A percentile compares a stretch with the other conserved stretches of the same genome.
Evolutionary conservation across 2,797 vertebrate species (phyloP).

Genomic region (Brachyalestes nurse): DNA sequence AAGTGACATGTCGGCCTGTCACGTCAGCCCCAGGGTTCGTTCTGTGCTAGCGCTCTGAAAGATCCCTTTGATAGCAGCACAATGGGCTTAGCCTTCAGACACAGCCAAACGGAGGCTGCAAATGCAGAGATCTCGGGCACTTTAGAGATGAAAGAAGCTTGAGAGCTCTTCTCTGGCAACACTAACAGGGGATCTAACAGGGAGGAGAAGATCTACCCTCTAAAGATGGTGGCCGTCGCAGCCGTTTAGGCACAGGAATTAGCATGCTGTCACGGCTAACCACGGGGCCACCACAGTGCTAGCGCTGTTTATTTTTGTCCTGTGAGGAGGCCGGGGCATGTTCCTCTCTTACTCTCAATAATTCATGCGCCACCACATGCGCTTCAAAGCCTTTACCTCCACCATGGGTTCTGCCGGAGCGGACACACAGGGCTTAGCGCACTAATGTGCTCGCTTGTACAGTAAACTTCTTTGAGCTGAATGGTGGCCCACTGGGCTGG

Average conservation of each 20-base stretch:
- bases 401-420: neutral
- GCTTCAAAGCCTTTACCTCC: neutral
- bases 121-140: constrained; percentile 57
- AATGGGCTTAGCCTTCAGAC: constrained; percentile 63
- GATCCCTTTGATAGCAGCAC: constrained; percentile 63
- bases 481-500: neutral
- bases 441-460: neutral
- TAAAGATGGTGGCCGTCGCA: constrained; percentile 22
- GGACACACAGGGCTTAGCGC: neutral
- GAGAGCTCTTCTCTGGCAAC: neutral
- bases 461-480: neutral
- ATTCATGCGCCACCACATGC: constrained; percentile 29
- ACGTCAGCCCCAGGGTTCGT: constrained; percentile 58
- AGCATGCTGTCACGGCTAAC: constrained; percentile 18
- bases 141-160: constrained; percentile 28
- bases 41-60: constrained; percentile 69
- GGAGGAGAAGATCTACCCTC: constrained; percentile 17
- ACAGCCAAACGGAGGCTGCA: constrained; percentile 65
- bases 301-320: constrained; percentile 37
- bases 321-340: neutral
- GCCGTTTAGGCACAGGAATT: constrained; percentile 15
- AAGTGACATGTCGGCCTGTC: constrained; percentile 8
- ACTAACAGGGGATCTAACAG: constrained; percentile 28
- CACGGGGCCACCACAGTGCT: constrained; percentile 7
- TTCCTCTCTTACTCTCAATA: constrained; percentile 14